Base-by-base conservation (phyloP, 2,888 invertebrate genomes). In the Leucoma salicis region DNA sequence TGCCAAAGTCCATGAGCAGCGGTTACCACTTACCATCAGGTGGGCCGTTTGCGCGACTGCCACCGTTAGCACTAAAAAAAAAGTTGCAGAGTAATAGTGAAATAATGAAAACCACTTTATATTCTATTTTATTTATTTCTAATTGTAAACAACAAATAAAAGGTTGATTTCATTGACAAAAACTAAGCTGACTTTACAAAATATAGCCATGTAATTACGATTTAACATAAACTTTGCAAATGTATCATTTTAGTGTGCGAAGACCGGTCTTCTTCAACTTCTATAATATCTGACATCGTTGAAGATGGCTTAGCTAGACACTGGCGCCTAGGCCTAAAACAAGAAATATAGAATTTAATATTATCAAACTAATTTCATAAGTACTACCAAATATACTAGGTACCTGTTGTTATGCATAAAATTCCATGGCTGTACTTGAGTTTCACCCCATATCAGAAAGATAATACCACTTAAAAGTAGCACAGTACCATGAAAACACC, bases 361-460 rank as follows among this genome's bases (percentile, higher is more conserved):
- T n/a, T n/a, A n/a, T n/a, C n/a, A n/a, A n/a, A n/a, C n/a, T n/a
- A n/a, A n/a, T 16, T 16, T 16, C 3, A 6, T 16, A 16, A 4
- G 3, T 16, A 16, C 16, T 16, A 16, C 16, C 6, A 16, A n/a
- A n/a, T 16, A 4, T 16, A 8, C 3, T 39, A 28, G 14, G 10
- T 32, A 49, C 54, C 49, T 57, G 16, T 51, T 39, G 39, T 24
- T 49, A 31, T 35, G 43, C 37, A 69, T 63, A 16, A 69, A 66
- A 53, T 85, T 86, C 88, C 88, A 89, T 0, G 78, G 66, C 43
- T 89, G 88, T 3, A 79, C 57, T 35, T 74, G 49, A 2, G 75
- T 81, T 44, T 87, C 80, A 14, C 88, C 88, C 79, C 84, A 85
- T 42, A 85, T 61, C 14, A 89, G 49, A 59, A 87, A 88, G 15